Evolutionary conservation across 2,113 vertebrate species (phyloP), one percentile per base, ranked within the genome.

Genomic region (Nothocercus julius): DNA sequence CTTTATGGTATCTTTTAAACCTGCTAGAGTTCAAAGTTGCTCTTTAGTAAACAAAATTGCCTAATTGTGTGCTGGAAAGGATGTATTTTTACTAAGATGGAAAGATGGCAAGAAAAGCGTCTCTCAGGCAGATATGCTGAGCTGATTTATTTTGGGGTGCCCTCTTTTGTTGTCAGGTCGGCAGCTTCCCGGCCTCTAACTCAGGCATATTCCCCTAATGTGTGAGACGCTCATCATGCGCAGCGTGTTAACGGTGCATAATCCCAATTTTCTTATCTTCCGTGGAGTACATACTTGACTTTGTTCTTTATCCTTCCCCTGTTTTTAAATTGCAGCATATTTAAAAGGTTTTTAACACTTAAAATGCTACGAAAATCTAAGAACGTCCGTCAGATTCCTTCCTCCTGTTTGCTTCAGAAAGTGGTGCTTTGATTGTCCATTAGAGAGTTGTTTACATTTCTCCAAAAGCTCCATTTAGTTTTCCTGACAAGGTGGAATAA

Each of bases 381-480:
- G 96, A 98, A 97, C 5, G 95, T 96, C 97, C 97, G 97, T 98
- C 98, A 97, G 97, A 98, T 98, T 98, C 97, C 96, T 98, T 97
- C 97, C 93, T 98, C 98, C 97, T 94, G 95, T 98, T 97, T 98
- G 98, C 98, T 97, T 98, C 98, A 97, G 98, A 98, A 98, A 98
- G 97, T 98, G 98, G 98, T 80, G 97, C 97, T 98, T 98, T 98
- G 98, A 99, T 99, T 99, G 99, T 99, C 99, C 99, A 98, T 98
- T 98, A 98, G 98, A 99, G 99, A 98, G 98, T 98, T 99, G 99
- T 99, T 99, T 99, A 99, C 99, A 99, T 99, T 99, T 99, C 98
- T 99, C 98, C 98, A 98, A 99, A 99, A 99, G 99, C 98, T 98
- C 98, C 98, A 99, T 99, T 99, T 99, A 99, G 99, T 98, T 98